Percentiles rank a stretch among this genome's conserved stretches.
phyloP scores from a whole-genome alignment of 1,140 invertebrate genomes.

The Plectrocnemia conspersa region DNA sequence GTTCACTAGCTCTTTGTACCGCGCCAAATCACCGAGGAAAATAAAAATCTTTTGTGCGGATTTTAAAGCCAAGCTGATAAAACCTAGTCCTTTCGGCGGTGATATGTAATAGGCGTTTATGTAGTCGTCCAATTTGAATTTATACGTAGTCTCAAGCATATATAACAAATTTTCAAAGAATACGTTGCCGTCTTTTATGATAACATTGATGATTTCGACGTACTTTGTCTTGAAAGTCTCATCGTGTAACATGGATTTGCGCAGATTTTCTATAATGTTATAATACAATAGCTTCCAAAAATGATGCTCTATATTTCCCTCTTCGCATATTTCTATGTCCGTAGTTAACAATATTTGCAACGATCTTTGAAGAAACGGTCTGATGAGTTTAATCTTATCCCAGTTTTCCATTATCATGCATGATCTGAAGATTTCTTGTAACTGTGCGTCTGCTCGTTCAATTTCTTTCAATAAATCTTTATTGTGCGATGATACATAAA shows the following conservation, averaged over 20 bases:
- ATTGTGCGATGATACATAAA: constrained; percentile 29
- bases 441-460: constrained; percentile 26
- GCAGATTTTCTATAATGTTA: constrained; percentile 80
- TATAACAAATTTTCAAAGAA: constrained; percentile 76
- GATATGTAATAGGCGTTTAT: constrained; percentile 51
- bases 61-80: constrained; percentile 70
- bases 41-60: constrained; percentile 84
- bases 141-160: constrained; percentile 67
- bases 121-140: constrained; percentile 66
- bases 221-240: constrained; percentile 56
- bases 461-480: constrained; percentile 27
- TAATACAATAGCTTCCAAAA: constrained; percentile 92
- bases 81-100: constrained; percentile 58
- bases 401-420: constrained; percentile 22
- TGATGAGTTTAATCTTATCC: constrained; percentile 32
- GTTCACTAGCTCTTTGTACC: constrained; percentile 82
- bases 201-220: constrained; percentile 62
- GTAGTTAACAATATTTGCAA: constrained; percentile 70
- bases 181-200: constrained; percentile 74
- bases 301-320: constrained; percentile 83
- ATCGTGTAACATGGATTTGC: constrained; percentile 59
- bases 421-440: constrained; percentile 31
- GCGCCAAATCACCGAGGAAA: constrained; percentile 83
- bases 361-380: constrained; percentile 60
- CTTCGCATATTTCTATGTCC: constrained; percentile 83